Evolutionary conservation across 2,113 vertebrate genomes (phyloP).

Genomic region (Laticauda laticaudata): DNA sequence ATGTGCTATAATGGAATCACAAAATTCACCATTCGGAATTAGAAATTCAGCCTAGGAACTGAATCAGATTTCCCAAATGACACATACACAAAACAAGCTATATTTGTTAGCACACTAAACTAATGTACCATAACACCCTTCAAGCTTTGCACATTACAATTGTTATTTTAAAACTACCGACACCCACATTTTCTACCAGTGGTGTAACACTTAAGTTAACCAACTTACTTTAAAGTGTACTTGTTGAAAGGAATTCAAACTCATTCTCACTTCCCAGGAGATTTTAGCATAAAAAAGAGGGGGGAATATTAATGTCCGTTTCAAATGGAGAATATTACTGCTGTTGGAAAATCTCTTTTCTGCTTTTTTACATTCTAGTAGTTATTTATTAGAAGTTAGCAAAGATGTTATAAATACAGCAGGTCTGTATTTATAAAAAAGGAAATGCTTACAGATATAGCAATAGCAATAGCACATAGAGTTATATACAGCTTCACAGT

Average conservation of each 20-base stretch:
- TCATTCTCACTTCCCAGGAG: neutral
- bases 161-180: slow-evolving; percentile 30
- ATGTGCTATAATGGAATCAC: neutral
- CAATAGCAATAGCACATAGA: too few species aligned
- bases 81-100: slow-evolving; percentile 3
- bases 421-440: neutral
- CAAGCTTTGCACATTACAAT: neutral
- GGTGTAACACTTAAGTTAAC: slow-evolving; percentile 16
- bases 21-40: slow-evolving; percentile 15
- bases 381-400: neutral
- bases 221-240: slow-evolving; percentile 16
- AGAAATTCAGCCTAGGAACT: neutral
- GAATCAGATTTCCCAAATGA: neutral
- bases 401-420: neutral
- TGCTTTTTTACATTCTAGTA: neutral
- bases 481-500: too few species aligned
- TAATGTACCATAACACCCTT: slow-evolving; percentile 2
- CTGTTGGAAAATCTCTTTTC: neutral
- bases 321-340: neutral
- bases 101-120: slow-evolving; percentile 17
- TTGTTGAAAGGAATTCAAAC: slow-evolving; percentile 22
- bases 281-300: slow-evolving; percentile 17
- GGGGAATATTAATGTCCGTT: neutral
- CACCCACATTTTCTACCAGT: slow-evolving; percentile 23
- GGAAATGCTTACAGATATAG: neutral